Percentiles rank a stretch among this genome's conserved stretches.
These are phyloP conservation scores for Nesoenas mayeri DNA, from an alignment of 2,113 vertebrate genomes.

Conservation along the genomic window DNA sequence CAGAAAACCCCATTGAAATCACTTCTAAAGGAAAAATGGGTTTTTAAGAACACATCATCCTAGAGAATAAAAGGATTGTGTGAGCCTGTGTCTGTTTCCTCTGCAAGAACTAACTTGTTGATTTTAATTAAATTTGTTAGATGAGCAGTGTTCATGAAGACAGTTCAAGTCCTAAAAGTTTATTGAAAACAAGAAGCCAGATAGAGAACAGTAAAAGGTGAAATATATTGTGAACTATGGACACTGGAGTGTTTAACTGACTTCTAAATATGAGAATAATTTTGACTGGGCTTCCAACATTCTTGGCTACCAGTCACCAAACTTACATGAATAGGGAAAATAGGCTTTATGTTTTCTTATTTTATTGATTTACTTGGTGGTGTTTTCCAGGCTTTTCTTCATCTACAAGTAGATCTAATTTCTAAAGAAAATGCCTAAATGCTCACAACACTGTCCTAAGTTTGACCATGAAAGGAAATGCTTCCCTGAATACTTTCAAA, in stretches of 20 bases:
- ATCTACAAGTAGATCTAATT: neutral
- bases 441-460: neutral
- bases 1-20: neutral
- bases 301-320: neutral
- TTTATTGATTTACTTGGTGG: neutral
- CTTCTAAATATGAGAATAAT: neutral
- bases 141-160: neutral
- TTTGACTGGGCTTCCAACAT: neutral
- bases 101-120: neutral
- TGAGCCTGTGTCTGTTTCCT: neutral
- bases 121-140: neutral
- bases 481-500: neutral
- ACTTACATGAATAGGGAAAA: neutral
- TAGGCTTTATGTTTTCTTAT: neutral
- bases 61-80: neutral
- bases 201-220: neutral
- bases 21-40: neutral
- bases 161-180: neutral
- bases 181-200: neutral
- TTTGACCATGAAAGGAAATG: neutral
- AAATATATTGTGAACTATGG: neutral
- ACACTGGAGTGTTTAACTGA: neutral
- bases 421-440: neutral
- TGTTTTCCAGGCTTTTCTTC: neutral
- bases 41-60: neutral